Percentiles rank a stretch among this genome's conserved stretches.
Evolutionary conservation across 1,140 invertebrate species (phyloP).

Genomic region (Drosophila suzukii): DNA sequence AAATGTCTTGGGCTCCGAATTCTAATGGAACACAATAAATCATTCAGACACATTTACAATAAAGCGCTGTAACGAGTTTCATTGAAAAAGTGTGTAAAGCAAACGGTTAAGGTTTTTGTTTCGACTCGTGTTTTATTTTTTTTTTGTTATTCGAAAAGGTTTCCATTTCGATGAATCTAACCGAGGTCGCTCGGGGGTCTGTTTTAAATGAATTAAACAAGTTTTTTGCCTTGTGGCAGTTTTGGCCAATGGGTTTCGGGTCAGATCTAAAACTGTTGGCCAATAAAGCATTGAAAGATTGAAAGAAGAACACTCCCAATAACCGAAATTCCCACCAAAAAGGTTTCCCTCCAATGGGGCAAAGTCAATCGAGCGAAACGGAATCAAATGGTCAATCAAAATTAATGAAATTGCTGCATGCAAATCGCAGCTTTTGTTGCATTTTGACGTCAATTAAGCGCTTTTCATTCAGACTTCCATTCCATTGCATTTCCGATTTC

Average conservation of each 20-base stretch:
- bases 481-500: slow-evolving; percentile 13
- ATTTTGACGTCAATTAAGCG: slow-evolving; percentile 58
- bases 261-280: slow-evolving; percentile 11
- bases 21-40: slow-evolving; percentile 42
- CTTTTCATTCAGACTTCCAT: slow-evolving; percentile 33
- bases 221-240: slow-evolving; percentile 24
- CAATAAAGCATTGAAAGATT: slow-evolving; percentile 1
- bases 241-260: slow-evolving; percentile 18
- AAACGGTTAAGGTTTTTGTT: slow-evolving; percentile 11
- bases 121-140: slow-evolving; percentile 2
- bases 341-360: background rate
- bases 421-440: slow-evolving; percentile 55
- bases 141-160: slow-evolving; percentile 22
- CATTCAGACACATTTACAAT: slow-evolving; percentile 39
- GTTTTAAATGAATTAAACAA: slow-evolving; percentile 38
- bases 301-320: slow-evolving; percentile 32
- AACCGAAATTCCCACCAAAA: slow-evolving; percentile 9
- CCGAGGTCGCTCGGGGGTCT: slow-evolving; percentile 28
- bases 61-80: slow-evolving; percentile 38
- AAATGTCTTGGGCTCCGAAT: slow-evolving; percentile 23
- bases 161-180: slow-evolving; percentile 18
- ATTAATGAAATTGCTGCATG: slow-evolving; percentile 51
- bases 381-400: slow-evolving; percentile 51
- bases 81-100: slow-evolving; percentile 20
- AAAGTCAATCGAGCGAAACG: slow-evolving; percentile 28